phyloP scores from a whole-genome alignment of 2,888 invertebrate genomes.

The Megamerina dolium region DNA sequence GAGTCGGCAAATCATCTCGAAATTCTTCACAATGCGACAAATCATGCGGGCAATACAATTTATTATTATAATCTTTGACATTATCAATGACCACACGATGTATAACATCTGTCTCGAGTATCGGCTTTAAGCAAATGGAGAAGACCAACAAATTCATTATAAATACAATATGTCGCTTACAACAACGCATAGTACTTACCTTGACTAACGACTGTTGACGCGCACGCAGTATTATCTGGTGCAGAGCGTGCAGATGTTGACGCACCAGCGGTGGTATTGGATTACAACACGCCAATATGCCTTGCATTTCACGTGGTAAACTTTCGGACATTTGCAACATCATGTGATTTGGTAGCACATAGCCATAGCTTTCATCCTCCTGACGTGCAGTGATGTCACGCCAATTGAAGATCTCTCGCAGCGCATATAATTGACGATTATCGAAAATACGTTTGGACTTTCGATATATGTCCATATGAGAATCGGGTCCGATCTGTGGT shows the following conservation, averaged over 20 bases:
- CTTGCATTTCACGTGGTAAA: constrained; percentile 86
- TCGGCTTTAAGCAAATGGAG: constrained; percentile 43
- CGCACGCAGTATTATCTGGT: constrained; percentile 64
- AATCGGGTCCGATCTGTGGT: constrained; percentile 61
- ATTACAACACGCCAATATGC: constrained; percentile 86
- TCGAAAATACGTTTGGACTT: constrained; percentile 78
- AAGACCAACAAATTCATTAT: neutral
- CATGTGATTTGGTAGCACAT: constrained; percentile 95
- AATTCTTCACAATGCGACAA: constrained; percentile 52
- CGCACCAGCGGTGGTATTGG: constrained; percentile 75
- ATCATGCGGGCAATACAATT: constrained; percentile 60
- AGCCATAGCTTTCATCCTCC: constrained; percentile 89
- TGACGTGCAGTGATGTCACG: constrained; percentile 75
- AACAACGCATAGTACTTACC: constrained; percentile 36
- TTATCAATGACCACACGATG: constrained; percentile 21
- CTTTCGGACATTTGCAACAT: constrained; percentile 80
- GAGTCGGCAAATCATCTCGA: constrained; percentile 55
- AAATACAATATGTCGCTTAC: neutral
- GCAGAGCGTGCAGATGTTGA: constrained; percentile 54
- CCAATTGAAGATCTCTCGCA: constrained; percentile 80
- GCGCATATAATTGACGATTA: constrained; percentile 74
- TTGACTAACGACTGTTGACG: constrained; percentile 63
- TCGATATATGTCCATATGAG: constrained; percentile 69
- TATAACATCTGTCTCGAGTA: constrained; percentile 33
- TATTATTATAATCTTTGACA: constrained; percentile 51